Percentiles rank a stretch among this genome's conserved stretches.
These are phyloP conservation scores for Laticauda colubrina DNA, from an alignment of 2,113 vertebrate species.

Conservation along the genomic window DNA sequence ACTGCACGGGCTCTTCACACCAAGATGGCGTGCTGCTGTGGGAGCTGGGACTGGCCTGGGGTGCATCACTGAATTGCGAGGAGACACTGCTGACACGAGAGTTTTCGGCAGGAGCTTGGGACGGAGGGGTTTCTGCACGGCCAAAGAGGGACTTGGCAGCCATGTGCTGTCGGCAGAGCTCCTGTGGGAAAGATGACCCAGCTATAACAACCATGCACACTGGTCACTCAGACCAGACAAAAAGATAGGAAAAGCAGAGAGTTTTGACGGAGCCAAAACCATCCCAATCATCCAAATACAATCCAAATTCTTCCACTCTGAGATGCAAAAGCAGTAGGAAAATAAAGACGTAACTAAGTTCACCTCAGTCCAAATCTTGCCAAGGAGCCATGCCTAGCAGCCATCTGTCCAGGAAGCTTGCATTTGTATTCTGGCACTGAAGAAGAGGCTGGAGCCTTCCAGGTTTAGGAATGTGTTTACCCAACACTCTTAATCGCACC, in stretches of 20 bases:
- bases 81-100: conserved; percentile 95
- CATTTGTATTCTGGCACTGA: not conserved
- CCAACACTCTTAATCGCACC: not conserved
- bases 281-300: not conserved
- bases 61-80: conserved; percentile 93
- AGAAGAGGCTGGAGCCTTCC: not conserved
- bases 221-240: not conserved
- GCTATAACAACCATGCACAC: not conserved
- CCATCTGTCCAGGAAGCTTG: not conserved
- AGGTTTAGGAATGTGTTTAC: not conserved
- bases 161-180: conserved; percentile 97
- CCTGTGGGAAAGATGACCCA: conserved; percentile 67
- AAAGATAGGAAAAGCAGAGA: not conserved
- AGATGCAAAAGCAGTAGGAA: not conserved
- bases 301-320: not conserved
- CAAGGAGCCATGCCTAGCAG: not conserved
- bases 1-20: conserved; percentile 97
- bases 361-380: not conserved
- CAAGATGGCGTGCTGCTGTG: conserved; percentile 97
- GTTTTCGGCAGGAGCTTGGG: conserved; percentile 72
- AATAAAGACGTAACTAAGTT: not conserved
- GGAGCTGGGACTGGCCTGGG: conserved; percentile 93
- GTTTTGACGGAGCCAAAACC: not conserved
- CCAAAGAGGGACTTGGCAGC: conserved; percentile 87
- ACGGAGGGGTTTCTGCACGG: conserved; percentile 66